A percentile compares a stretch with the other conserved stretches of the same genome.
phyloP scores from a whole-genome alignment of 2,113 vertebrate genomes.

The Alethe castanea region DNA sequence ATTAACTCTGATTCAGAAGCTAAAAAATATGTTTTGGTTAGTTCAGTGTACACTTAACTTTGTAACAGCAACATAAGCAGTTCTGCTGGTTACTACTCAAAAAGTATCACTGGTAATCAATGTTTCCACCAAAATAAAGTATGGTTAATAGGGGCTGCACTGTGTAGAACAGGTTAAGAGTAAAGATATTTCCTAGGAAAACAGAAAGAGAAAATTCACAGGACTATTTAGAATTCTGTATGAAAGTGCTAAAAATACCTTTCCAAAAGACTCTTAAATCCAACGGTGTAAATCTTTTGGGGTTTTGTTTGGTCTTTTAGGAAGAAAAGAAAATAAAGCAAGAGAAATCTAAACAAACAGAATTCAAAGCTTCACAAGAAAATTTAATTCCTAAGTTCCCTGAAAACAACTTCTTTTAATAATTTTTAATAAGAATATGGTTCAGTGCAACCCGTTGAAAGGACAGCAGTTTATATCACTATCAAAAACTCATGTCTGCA shows the following conservation, averaged over 20 bases:
- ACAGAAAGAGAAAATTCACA: background rate
- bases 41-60: background rate
- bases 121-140: background rate
- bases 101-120: background rate
- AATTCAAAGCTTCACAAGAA: background rate
- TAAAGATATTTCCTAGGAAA: background rate
- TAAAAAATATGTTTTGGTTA: slow-evolving; percentile 30
- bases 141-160: rapidly evolving
- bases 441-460: background rate
- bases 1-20: slow-evolving; percentile 83
- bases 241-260: background rate
- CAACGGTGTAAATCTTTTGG: background rate
- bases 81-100: background rate
- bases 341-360: background rate
- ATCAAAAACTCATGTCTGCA: background rate
- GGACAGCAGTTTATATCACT: background rate
- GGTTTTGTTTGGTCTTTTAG: background rate
- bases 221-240: background rate
- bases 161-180: background rate
- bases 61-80: background rate
- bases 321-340: background rate
- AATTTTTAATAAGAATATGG: background rate
- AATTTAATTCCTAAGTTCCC: background rate
- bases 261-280: background rate
- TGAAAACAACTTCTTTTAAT: background rate